Conservation (phyloP, 2,888 invertebrate genomes). For the Sphaeridia pumilis region DNA sequence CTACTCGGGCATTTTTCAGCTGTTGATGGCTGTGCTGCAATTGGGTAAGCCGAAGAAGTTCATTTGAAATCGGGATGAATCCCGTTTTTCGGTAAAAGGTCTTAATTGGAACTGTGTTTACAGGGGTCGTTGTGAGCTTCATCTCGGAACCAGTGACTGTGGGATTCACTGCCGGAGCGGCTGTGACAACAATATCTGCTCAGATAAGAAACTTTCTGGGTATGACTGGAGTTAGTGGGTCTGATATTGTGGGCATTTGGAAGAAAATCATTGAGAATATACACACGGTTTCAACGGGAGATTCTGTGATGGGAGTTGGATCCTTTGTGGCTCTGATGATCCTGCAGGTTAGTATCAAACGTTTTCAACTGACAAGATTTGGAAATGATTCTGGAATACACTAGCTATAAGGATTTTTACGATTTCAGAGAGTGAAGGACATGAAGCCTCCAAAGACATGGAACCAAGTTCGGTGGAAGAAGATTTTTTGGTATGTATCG, state of each 20-base stretch:
- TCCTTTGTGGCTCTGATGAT: constrained; percentile 62
- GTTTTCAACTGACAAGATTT: no score
- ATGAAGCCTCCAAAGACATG: constrained; percentile 42
- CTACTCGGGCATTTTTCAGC: constrained; percentile 30
- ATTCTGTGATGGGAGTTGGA: constrained; percentile 39
- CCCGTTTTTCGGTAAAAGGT: no score
- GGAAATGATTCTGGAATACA: no score
- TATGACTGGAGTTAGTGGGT: constrained; percentile 21
- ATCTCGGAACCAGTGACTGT: constrained; percentile 72
- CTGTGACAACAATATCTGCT: constrained; percentile 66
- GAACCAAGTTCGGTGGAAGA: constrained; percentile 41
- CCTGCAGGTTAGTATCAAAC: constrained; percentile 12
- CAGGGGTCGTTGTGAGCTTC: constrained; percentile 69
- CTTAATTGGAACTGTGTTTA: no score
- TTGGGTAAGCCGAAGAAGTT: constrained; percentile 20
- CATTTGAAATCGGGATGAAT: no score
- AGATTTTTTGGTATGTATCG: constrained; percentile 59
- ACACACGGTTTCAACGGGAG: constrained; percentile 16
- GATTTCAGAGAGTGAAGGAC: constrained; percentile 54
- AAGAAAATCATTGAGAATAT: constrained; percentile 22
- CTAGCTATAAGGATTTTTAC: no score
- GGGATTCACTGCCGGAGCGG: constrained; percentile 76
- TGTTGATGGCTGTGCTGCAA: constrained; percentile 31
- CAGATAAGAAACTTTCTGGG: constrained; percentile 66
- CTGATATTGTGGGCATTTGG: constrained; percentile 31